Percentiles rank a stretch among this genome's conserved stretches.
Conservation (phyloP, 2,113 vertebrate species). For the Motacilla alba region DNA sequence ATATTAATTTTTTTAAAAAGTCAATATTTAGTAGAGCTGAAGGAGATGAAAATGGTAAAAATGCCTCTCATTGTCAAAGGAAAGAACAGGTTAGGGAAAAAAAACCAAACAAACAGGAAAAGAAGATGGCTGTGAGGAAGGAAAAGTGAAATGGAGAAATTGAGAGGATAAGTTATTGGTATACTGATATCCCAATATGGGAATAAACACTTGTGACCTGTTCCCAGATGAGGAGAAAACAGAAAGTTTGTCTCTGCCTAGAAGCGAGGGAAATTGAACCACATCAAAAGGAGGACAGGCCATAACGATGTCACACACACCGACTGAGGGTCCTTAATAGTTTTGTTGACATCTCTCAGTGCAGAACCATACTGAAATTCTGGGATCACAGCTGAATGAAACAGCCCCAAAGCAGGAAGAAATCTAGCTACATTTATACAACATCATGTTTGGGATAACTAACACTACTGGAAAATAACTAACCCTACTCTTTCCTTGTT, state of each 20-base stretch:
- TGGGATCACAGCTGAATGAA: not conserved
- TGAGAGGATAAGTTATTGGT: not conserved
- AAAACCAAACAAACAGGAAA: too few species aligned
- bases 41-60: not conserved
- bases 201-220: not conserved
- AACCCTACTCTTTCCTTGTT: not conserved
- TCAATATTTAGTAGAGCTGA: not conserved
- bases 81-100: not conserved
- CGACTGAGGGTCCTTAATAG: not conserved
- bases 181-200: not conserved
- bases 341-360: not conserved
- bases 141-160: not conserved
- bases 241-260: not conserved
- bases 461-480: not conserved
- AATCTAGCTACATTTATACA: not conserved
- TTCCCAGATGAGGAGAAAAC: not conserved
- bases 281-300: not conserved
- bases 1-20: not conserved
- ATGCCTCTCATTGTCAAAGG: not conserved
- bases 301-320: fast-evolving
- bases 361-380: not conserved
- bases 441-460: not conserved
- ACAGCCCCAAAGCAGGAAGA: not conserved
- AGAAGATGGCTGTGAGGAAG: fast-evolving
- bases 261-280: fast-evolving